Percentiles rank a stretch among this genome's conserved stretches.
Evolutionary conservation across 2,113 vertebrate genomes (phyloP).

Genomic region (Percina caprodes): DNA sequence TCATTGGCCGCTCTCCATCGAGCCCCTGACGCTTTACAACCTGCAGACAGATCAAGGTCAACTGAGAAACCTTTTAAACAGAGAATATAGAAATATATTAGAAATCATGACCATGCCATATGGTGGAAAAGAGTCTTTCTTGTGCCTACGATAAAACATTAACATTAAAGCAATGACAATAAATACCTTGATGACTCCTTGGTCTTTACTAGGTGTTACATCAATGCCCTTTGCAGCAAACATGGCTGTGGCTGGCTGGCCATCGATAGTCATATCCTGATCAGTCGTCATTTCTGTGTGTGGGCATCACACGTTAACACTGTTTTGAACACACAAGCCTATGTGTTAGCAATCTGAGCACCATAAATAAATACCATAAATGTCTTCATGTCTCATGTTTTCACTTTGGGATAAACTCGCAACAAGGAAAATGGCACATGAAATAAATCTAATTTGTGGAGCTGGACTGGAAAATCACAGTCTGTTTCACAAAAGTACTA

Average conservation of each 20-base stretch:
- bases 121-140: neutral
- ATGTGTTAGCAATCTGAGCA: conserved; percentile 9
- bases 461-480: conserved; percentile 16
- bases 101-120: neutral
- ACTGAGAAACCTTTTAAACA: conserved; percentile 4
- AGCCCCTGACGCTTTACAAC: conserved; percentile 87
- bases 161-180: conserved; percentile 6
- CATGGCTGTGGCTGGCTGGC: conserved; percentile 77
- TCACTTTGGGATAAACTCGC: neutral
- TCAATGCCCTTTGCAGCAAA: conserved; percentile 88
- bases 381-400: conserved; percentile 10
- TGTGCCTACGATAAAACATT: neutral
- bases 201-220: conserved; percentile 88
- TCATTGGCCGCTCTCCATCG: conserved; percentile 90
- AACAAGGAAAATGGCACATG: conserved; percentile 3
- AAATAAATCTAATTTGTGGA: conserved; percentile 28
- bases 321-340: conserved; percentile 47
- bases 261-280: conserved; percentile 85
- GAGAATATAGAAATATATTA: conserved; percentile 19
- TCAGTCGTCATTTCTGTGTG: conserved; percentile 90
- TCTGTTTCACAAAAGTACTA: conserved; percentile 13
- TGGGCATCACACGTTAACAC: conserved; percentile 61
- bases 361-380: conserved; percentile 31
- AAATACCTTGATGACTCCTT: conserved; percentile 92
- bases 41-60: conserved; percentile 73